phyloP scores from a whole-genome alignment of 2,113 vertebrate genomes.

The Ceuthmochares aereus region DNA sequence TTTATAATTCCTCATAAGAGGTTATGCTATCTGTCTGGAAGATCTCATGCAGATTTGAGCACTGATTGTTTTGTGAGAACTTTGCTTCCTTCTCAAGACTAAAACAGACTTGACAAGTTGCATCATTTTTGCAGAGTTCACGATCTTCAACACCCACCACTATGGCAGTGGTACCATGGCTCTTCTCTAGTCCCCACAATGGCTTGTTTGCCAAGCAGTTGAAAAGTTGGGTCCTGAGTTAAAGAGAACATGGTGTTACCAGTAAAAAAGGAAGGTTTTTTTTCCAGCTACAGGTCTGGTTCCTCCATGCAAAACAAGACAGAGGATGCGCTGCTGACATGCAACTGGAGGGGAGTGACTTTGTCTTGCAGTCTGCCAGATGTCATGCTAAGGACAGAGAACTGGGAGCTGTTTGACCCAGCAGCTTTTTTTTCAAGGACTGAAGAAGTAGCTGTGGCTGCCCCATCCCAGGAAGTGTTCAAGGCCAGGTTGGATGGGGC shows the following conservation, averaged over 20 bases:
- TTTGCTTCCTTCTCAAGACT: not conserved
- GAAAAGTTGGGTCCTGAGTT: not conserved
- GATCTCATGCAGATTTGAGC: not conserved
- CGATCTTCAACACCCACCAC: not conserved
- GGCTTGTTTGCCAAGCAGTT: not conserved
- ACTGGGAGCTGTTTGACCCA: not conserved
- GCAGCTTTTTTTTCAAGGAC: not conserved
- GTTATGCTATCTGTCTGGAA: not conserved
- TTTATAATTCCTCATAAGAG: not conserved
- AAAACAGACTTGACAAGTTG: not conserved
- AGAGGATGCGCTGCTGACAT: rapidly evolving
- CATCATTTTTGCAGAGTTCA: not conserved
- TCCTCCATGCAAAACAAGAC: not conserved
- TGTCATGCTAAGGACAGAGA: not conserved
- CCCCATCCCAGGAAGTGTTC: too few relatives aligned
- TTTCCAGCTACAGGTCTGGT: not conserved
- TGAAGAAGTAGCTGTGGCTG: not conserved
- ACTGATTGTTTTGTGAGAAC: not conserved
- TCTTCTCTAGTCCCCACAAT: not conserved
- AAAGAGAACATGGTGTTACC: not conserved
- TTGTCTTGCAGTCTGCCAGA: not conserved
- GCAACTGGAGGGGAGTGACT: not conserved
- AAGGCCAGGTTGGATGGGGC: too few relatives aligned
- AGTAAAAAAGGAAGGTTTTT: not conserved
- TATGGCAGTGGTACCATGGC: not conserved